Percentiles rank a stretch among this genome's conserved stretches.
Evolutionary conservation across 1,140 invertebrate genomes (phyloP).

Genomic region (Phymorhynchus buccinoides): DNA sequence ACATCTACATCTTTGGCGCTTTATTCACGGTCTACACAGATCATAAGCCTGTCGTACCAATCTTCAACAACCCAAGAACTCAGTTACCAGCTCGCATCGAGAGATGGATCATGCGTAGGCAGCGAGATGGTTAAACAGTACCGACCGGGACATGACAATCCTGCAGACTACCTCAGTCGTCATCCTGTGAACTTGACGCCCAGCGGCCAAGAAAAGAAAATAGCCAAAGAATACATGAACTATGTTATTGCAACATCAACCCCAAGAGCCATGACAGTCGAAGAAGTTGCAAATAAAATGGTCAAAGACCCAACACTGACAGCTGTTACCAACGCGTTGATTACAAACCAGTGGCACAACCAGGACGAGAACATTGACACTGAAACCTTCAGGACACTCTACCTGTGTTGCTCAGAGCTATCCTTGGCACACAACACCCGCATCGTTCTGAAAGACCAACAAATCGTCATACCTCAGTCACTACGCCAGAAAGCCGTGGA

Average conservation of each 20-base stretch:
- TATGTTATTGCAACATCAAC: not conserved
- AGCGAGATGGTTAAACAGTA: slow-evolving; percentile 13
- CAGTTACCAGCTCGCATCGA: slow-evolving; percentile 47
- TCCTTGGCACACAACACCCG: not conserved
- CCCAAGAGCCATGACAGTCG: not conserved
- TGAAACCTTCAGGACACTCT: not conserved
- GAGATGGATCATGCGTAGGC: slow-evolving; percentile 46
- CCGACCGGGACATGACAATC: not conserved
- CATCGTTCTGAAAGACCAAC: not conserved
- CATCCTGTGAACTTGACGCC: not conserved
- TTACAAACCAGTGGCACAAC: not conserved
- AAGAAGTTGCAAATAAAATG: not conserved
- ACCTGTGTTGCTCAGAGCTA: not conserved
- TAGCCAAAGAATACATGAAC: slow-evolving; percentile 22
- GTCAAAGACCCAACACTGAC: not conserved
- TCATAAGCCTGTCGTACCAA: slow-evolving; percentile 63
- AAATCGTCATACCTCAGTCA: not conserved
- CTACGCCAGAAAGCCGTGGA: no score
- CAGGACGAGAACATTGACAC: no score
- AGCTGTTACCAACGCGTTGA: not conserved
- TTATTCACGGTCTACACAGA: slow-evolving; percentile 69
- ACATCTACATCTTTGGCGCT: slow-evolving; percentile 69
- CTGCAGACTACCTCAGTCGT: slow-evolving; percentile 24
- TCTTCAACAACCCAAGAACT: slow-evolving; percentile 52
- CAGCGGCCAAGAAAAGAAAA: slow-evolving; percentile 6